phyloP scores from a whole-genome alignment of 2,888 invertebrate species.

The Drosophila meridionalis region DNA sequence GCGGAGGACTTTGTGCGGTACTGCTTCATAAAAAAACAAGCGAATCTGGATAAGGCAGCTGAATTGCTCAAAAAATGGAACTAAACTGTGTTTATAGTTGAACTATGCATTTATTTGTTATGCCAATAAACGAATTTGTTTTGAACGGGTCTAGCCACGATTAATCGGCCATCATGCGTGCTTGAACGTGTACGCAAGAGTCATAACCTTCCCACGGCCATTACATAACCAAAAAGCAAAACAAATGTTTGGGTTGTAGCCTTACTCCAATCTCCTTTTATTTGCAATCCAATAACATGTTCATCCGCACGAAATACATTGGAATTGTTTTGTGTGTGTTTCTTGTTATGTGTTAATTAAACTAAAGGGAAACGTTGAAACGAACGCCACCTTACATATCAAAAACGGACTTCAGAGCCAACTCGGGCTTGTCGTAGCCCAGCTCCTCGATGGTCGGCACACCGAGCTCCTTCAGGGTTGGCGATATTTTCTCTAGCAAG shows the following conservation, averaged over 20 bases:
- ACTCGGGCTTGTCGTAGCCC: conserved; percentile 98
- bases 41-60: conserved; percentile 89
- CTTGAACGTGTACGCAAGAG: conserved; percentile 35
- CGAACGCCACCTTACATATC: conserved; percentile 84
- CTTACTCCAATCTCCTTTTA: conserved; percentile 76
- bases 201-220: conserved; percentile 48
- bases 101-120: conserved; percentile 20
- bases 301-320: conserved; percentile 61
- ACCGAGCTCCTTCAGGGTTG: conserved; percentile 96
- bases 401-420: conserved; percentile 91
- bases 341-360: conserved; percentile 53
- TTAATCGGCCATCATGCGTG: conserved; percentile 26
- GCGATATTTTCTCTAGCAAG: conserved; percentile 94
- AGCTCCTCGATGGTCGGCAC: conserved; percentile 97
- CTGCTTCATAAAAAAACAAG: conserved; percentile 97
- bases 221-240: conserved; percentile 57
- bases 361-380: conserved; percentile 50
- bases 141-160: conserved; percentile 4
- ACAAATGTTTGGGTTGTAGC: conserved; percentile 52
- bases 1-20: conserved; percentile 95
- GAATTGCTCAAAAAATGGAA: conserved; percentile 88
- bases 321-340: conserved; percentile 50
- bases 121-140: conserved; percentile 61
- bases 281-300: conserved; percentile 74
- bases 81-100: conserved; percentile 27